Base-by-base conservation (phyloP, 2,888 invertebrate genomes). In the Argyra leucocephala region DNA sequence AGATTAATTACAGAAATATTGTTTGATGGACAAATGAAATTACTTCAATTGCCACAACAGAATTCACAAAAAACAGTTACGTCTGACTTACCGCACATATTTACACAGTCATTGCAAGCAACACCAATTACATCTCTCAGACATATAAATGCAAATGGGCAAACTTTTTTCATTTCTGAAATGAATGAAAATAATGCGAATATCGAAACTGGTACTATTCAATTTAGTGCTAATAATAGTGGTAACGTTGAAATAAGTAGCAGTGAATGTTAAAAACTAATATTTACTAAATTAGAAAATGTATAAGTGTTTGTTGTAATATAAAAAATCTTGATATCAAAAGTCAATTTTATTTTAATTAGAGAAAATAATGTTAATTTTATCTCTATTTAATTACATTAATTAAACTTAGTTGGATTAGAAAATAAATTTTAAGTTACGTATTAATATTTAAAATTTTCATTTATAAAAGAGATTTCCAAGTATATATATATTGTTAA, bases 11-110 rank as follows among this genome's bases (percentile, higher is more conserved):
- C 74, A 10, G 79, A 79, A 69, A 75, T 78, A 61, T 73, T 79
- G 24, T 76, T 77, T 69, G 78, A 79, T 69, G 78, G 78, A 3
- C 78, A 79, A 72, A 76, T 79, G 76, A 78, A 78, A 71, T 71
- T 76, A 69, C 70, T 78, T n/a, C 69, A 70, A 18, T 69, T 70
- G 65, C 70, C 71, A 1, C 6, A 63, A 18, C 64, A 65, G 15
- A 23, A 24, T 21, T 21, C n/a, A 26, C 24, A 61, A 26, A 31
- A 24, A 31, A 21, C 1, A 7, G 10, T 12, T 9, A n/a, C 61
- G 2, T 26, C 24, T 12, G 22, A 22, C 22, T 6, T 22, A 58
- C 22, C 7, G 3, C 24, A 24, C 18, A 2, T 21, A 26, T 9
- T 31, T 31, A 2, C 61, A 21, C 61, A 31, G 21, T 9, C 24